Conservation (phyloP, 2,113 vertebrate genomes). For the Macaca fascicularis region T2T-MFA8v1.1 NC_088375.1:194300001-194300500, state of each 20-base stretch:
- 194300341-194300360: neutral
- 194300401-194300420: neutral
- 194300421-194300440: neutral
- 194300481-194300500: neutral
- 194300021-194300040: neutral
- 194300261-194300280: neutral
- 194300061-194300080: neutral
- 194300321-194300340: neutral
- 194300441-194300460: constrained; percentile 33
- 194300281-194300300: neutral
- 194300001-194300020: neutral
- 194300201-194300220: neutral
- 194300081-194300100: neutral
- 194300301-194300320: neutral
- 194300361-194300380: neutral
- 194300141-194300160: neutral
- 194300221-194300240: neutral
- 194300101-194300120: neutral
- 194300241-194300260: neutral
- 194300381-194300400: neutral
- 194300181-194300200: neutral
- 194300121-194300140: neutral
- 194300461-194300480: neutral
- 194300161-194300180: neutral
- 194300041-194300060: neutral